phyloP scores from a whole-genome alignment of 2,888 invertebrate species.

The Magallana nippona region DNA sequence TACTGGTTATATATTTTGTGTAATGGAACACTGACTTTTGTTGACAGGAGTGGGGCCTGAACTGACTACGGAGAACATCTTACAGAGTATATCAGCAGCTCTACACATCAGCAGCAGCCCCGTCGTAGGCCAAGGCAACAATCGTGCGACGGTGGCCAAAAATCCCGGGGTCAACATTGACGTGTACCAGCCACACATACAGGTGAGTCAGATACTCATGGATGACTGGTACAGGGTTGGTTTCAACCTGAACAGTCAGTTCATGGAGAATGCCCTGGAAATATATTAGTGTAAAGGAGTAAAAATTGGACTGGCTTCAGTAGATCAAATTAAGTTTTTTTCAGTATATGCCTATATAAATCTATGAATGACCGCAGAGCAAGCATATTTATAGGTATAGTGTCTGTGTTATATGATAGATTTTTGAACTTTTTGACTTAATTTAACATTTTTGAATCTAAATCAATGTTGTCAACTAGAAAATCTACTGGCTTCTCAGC shows the following conservation, averaged over 20 bases:
- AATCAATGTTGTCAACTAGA: too few relatives aligned
- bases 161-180: conserved; percentile 97
- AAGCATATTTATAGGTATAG: too few relatives aligned
- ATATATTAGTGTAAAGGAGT: too few relatives aligned
- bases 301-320: too few relatives aligned
- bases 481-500: too few relatives aligned
- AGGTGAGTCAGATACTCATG: conserved; percentile 81
- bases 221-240: background rate
- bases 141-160: conserved; percentile 86
- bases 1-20: background rate
- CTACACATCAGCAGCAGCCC: conserved; percentile 88
- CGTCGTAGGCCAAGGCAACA: conserved; percentile 90
- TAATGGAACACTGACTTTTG: background rate
- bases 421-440: too few relatives aligned
- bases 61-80: conserved; percentile 77
- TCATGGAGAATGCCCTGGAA: background rate
- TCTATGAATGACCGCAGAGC: too few relatives aligned
- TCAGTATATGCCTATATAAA: too few relatives aligned
- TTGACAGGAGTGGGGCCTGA: conserved; percentile 79
- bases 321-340: too few relatives aligned
- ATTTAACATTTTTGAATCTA: too few relatives aligned
- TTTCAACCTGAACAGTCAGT: too few relatives aligned
- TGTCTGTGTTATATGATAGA: too few relatives aligned
- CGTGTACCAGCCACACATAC: conserved; percentile 96
- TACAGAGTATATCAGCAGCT: conserved; percentile 96